phyloP scores from a whole-genome alignment of 2,113 vertebrate species.

The Rhinolophus sinicus region DNA sequence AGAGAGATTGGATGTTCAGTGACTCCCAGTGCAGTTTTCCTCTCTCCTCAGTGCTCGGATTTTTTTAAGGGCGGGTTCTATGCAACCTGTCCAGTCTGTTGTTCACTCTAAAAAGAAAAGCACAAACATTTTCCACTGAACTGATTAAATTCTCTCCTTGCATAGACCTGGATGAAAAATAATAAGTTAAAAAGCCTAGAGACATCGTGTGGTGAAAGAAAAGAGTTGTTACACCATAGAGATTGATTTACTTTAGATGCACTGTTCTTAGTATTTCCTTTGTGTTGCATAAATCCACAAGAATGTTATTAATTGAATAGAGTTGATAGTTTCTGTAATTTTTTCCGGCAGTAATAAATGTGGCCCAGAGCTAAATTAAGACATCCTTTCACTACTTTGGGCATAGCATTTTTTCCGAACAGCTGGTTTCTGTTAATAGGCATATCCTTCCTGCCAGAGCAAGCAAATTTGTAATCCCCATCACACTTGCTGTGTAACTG shows the following conservation, averaged over 20 bases:
- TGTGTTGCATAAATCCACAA: constrained; percentile 15
- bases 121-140: neutral
- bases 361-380: constrained; percentile 78
- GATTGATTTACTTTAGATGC: constrained; percentile 38
- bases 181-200: neutral
- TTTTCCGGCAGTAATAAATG: constrained; percentile 70
- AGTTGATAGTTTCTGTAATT: constrained; percentile 43
- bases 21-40: neutral
- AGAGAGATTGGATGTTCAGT: neutral
- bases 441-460: constrained; percentile 60
- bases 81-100: neutral
- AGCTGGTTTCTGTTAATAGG: constrained; percentile 78
- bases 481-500: constrained; percentile 30
- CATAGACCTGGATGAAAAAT: constrained; percentile 6
- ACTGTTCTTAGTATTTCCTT: constrained; percentile 56
- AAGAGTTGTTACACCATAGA: neutral
- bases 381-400: constrained; percentile 74
- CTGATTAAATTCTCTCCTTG: neutral
- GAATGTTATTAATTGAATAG: constrained; percentile 67
- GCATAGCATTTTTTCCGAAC: constrained; percentile 71
- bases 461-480: constrained; percentile 75
- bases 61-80: neutral
- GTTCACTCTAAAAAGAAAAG: neutral
- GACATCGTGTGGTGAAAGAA: neutral
- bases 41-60: neutral